Evolutionary conservation across 2,888 invertebrate genomes (phyloP).

Genomic region (Octonoba sinensis): DNA sequence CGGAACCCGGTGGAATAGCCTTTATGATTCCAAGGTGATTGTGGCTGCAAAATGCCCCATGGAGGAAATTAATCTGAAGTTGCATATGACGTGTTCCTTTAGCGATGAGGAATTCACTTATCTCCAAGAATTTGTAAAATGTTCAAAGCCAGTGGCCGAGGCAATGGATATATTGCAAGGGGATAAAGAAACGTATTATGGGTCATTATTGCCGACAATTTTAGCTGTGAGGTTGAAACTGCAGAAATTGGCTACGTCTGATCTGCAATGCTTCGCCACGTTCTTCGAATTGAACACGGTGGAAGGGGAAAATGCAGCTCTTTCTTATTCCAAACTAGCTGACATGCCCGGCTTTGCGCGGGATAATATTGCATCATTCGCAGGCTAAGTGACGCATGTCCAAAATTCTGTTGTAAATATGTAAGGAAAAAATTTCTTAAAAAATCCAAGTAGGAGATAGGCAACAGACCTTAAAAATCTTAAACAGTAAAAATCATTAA

Average conservation of each 20-base stretch:
- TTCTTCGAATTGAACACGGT: too few species aligned
- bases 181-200: not conserved
- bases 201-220: conserved; percentile 1
- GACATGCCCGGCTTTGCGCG: too few species aligned
- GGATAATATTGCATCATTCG: too few species aligned
- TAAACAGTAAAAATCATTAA: too few species aligned
- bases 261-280: too few species aligned
- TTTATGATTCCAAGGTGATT: not conserved
- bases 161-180: not conserved
- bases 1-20: not conserved
- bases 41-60: not conserved
- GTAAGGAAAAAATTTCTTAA: too few species aligned
- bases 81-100: not conserved
- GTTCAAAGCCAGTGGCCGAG: not conserved
- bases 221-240: not conserved
- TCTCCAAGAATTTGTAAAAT: not conserved
- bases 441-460: too few species aligned
- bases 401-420: too few species aligned
- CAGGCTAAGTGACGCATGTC: too few species aligned
- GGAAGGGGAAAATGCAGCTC: not conserved
- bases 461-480: too few species aligned
- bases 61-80: not conserved
- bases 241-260: not conserved
- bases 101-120: not conserved
- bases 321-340: too few species aligned